phyloP scores from a whole-genome alignment of 2,113 vertebrate genomes.

The Syrmaticus mikado region DNA sequence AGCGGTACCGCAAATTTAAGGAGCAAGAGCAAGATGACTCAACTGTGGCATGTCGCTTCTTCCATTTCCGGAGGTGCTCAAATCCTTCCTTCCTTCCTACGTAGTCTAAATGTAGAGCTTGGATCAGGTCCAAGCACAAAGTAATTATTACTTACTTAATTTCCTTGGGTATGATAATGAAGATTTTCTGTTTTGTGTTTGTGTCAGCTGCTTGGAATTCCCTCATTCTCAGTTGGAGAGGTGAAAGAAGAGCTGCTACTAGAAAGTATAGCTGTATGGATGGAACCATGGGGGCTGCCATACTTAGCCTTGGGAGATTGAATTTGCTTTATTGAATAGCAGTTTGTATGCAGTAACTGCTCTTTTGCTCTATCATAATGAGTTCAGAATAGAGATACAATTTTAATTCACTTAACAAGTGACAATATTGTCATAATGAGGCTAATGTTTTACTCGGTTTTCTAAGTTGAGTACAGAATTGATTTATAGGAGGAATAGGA shows the following conservation, averaged over 20 bases:
- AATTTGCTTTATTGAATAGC: neutral
- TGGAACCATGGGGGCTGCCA: neutral
- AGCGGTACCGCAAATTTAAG: slow-evolving; percentile 95
- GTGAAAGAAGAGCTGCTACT: neutral
- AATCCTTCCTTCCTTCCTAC: slow-evolving; percentile 9
- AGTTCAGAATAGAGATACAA: neutral
- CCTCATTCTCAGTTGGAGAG: neutral
- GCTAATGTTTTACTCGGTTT: neutral
- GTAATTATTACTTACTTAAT: neutral
- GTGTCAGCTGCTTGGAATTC: neutral
- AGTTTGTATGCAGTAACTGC: neutral
- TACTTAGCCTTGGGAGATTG: neutral
- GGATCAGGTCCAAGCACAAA: neutral
- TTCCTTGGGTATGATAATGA: neutral
- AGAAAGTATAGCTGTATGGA: neutral
- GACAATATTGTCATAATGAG: neutral
- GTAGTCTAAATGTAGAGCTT: neutral
- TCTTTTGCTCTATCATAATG: neutral
- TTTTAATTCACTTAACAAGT: neutral
- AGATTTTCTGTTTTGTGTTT: neutral
- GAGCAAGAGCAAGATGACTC: slow-evolving; percentile 95
- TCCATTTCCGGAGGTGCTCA: slow-evolving; percentile 95
- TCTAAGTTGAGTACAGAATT: neutral
- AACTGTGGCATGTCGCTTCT: slow-evolving; percentile 96
- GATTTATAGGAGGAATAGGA: neutral